phyloP scores from a whole-genome alignment of 2,797 vertebrate genomes.

The Echiichthys vipera region DNA sequence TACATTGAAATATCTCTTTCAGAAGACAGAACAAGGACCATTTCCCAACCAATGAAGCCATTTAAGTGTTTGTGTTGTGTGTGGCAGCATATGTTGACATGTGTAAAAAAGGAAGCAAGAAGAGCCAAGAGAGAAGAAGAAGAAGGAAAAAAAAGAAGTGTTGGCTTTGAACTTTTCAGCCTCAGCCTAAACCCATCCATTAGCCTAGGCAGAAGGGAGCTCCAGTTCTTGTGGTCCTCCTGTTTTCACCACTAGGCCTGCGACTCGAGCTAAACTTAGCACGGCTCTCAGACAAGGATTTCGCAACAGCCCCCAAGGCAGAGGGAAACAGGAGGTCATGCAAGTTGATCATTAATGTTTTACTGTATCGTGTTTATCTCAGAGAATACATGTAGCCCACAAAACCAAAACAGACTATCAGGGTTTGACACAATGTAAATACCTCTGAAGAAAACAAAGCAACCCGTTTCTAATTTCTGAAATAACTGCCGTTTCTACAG shows the following conservation, averaged over 20 bases:
- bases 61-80: slow-evolving; percentile 13
- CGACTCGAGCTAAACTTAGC: slow-evolving; percentile 66
- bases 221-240: slow-evolving; percentile 49
- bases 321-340: slow-evolving; percentile 48
- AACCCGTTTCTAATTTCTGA: neutral
- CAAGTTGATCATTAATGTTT: slow-evolving; percentile 73
- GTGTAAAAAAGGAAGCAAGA: slow-evolving; percentile 17
- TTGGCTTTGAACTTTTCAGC: slow-evolving; percentile 38
- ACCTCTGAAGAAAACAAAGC: slow-evolving; percentile 12
- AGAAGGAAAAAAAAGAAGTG: slow-evolving; percentile 15
- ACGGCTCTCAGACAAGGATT: slow-evolving; percentile 58
- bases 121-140: slow-evolving; percentile 1
- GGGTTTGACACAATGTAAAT: neutral
- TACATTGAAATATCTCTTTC: slow-evolving; percentile 49
- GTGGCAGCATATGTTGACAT: neutral
- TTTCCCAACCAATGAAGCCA: slow-evolving; percentile 39
- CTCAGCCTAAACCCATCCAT: slow-evolving; percentile 48
- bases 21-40: slow-evolving; percentile 20
- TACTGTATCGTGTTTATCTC: slow-evolving; percentile 52
- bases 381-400: slow-evolving; percentile 18
- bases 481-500: neutral
- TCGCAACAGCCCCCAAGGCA: slow-evolving; percentile 55
- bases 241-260: slow-evolving; percentile 48
- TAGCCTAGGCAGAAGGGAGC: slow-evolving; percentile 40
- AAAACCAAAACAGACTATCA: slow-evolving; percentile 19